Conservation (phyloP, 1,140 invertebrate genomes). For the Riptortus pedestris region DNA sequence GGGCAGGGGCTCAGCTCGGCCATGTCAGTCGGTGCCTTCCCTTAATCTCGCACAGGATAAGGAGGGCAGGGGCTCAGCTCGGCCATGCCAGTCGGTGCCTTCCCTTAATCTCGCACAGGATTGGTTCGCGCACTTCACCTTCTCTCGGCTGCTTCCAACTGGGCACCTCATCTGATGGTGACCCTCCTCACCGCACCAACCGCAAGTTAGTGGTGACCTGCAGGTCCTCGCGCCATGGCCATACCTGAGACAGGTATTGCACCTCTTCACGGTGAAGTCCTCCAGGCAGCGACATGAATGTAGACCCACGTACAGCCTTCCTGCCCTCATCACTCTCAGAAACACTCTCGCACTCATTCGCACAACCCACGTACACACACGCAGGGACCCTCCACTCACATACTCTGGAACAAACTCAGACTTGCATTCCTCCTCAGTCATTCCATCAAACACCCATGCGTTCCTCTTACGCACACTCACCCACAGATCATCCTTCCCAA, state of each 20-base stretch:
- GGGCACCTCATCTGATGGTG: neutral
- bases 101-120: neutral
- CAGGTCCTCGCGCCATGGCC: neutral
- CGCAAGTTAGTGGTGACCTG: neutral
- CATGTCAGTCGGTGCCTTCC: too few relatives aligned
- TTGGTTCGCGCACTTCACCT: neutral
- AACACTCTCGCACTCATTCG: neutral
- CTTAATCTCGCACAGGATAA: too few relatives aligned
- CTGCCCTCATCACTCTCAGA: neutral
- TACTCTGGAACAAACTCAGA: too few relatives aligned
- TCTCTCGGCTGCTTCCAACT: neutral
- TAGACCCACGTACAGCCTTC: neutral
- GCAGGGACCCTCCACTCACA: too few relatives aligned
- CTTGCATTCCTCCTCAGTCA: neutral
- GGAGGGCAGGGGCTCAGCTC: too few relatives aligned
- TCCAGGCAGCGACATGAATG: neutral
- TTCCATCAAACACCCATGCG: neutral
- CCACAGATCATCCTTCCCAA: neutral
- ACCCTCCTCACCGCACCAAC: neutral
- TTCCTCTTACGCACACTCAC: too few relatives aligned
- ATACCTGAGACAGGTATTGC: neutral
- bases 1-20: too few relatives aligned
- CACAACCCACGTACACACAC: too few relatives aligned
- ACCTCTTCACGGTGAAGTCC: neutral
- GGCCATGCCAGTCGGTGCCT: too few relatives aligned